A percentile compares a stretch with the other conserved stretches of the same genome.
These are phyloP conservation scores for Pogonomyrmex californicus DNA, from an alignment of 1,140 invertebrate species.

Conservation along the genomic window DNA sequence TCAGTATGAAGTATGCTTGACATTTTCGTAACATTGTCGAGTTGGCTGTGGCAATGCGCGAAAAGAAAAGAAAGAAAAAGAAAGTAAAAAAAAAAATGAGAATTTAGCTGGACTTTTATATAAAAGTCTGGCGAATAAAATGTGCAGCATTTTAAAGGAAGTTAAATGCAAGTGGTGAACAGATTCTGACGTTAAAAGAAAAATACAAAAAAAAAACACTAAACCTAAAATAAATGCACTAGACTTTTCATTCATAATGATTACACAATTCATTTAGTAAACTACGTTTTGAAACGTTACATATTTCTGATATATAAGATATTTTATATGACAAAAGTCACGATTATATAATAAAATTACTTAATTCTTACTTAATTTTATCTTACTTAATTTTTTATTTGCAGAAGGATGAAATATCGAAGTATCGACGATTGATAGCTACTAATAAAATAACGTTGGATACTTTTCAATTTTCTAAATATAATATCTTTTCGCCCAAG, in stretches of 20 bases:
- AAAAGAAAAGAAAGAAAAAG: background rate
- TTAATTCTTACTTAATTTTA: background rate
- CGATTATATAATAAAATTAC: background rate
- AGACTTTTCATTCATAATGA: no score
- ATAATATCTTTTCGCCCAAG: conserved; percentile 4
- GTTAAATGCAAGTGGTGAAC: background rate
- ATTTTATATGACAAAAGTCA: background rate
- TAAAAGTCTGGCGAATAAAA: background rate
- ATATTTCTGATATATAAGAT: background rate
- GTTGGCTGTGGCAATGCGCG: background rate
- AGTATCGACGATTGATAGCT: background rate
- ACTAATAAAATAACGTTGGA: background rate
- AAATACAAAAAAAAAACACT: background rate
- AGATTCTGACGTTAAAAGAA: background rate
- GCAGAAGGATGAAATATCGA: background rate
- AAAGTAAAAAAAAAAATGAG: conserved; percentile 8
- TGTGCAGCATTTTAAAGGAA: background rate
- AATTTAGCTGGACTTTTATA: conserved; percentile 12
- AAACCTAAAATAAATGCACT: background rate
- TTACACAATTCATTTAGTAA: no score
- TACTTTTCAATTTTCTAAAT: background rate
- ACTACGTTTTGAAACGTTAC: background rate
- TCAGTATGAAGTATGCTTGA: background rate
- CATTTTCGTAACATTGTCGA: background rate
- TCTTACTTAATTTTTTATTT: background rate